Base-by-base conservation (phyloP, 2,797 vertebrate species). In the Synanceia verrucosa region DNA sequence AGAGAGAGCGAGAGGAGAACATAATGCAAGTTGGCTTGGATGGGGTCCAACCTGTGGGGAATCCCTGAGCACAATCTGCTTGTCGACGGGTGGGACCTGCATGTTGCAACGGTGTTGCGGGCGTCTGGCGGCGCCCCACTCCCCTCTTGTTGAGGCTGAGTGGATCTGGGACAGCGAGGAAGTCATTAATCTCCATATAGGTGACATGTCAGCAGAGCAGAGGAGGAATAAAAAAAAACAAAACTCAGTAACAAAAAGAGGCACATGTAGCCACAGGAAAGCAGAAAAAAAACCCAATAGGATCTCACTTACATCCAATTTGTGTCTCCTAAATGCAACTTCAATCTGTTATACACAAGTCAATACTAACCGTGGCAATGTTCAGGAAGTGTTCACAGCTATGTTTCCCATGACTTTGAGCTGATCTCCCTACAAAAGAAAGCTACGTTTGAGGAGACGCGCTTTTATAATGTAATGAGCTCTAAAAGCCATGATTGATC, bases 121-220 rank as follows among this genome's bases (percentile, higher is more conserved):
- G 79, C 75, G 69, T 90, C 81, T 88, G 67, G 83, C 74, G 74
- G 73, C 34, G 26, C 70, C 73, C 76, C 62, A 44, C 65, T 70
- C 73, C 69, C 76, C 64, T 59, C 51, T 69, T 26, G 83, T 73
- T 73, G 78, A 68, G 78, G 61, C 71, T 84, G 79, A 88, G 83
- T 79, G 81, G 82, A 86, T 92, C 58, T 87, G 85, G 86, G 83
- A 87, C 83, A 76, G 77, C 37, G 23, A 88, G 86, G 88, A 87
- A 91, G 86, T 92, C 86, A 88, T 93, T 92, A 88, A 92, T 93
- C 92, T 91, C 83, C 83, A 91, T 93, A 87, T 87, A 82, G 84
- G 71, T 91, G 91, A 91, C 75, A 76, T 79, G 82, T 86, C 43
- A 11, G 79, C 28, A 61, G 70, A 77, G 81, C 36, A 64, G 69